These are phyloP conservation scores for Trichomycterus rosablanca DNA, from an alignment of 2,113 vertebrate species.

Conservation along the genomic window DNA sequence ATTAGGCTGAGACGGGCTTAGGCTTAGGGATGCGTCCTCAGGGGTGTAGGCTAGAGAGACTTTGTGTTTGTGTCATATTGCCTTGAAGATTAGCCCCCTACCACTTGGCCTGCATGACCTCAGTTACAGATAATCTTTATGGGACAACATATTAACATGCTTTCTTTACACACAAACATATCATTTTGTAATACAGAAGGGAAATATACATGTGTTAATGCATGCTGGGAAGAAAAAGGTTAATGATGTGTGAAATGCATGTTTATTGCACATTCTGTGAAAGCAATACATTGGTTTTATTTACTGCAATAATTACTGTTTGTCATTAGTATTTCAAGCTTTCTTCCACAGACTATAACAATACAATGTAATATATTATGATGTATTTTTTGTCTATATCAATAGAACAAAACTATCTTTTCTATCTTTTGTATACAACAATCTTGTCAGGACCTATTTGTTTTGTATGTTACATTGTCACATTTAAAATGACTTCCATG, in stretches of 20 bases:
- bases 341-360: no score
- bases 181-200: background rate
- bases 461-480: no score
- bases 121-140: constrained; percentile 70
- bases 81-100: constrained; percentile 64
- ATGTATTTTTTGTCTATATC: no score
- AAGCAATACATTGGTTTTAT: constrained; percentile 64
- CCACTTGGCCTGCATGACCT: constrained; percentile 66
- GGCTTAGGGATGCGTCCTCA: constrained; percentile 44
- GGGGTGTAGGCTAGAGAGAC: constrained; percentile 58
- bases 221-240: no score
- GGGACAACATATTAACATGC: constrained; percentile 67
- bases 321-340: no score
- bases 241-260: background rate
- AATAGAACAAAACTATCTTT: no score
- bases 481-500: no score
- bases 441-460: no score
- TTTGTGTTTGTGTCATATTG: constrained; percentile 64
- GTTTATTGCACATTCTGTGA: constrained; percentile 20
- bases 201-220: no score
- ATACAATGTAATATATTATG: no score
- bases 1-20: constrained; percentile 53
- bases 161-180: constrained; percentile 11
- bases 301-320: constrained; percentile 50
- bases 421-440: no score